A percentile compares a stretch with the other conserved stretches of the same genome.
Conservation (phyloP, 2,888 invertebrate genomes). For the Teleogryllus oceanicus region DNA sequence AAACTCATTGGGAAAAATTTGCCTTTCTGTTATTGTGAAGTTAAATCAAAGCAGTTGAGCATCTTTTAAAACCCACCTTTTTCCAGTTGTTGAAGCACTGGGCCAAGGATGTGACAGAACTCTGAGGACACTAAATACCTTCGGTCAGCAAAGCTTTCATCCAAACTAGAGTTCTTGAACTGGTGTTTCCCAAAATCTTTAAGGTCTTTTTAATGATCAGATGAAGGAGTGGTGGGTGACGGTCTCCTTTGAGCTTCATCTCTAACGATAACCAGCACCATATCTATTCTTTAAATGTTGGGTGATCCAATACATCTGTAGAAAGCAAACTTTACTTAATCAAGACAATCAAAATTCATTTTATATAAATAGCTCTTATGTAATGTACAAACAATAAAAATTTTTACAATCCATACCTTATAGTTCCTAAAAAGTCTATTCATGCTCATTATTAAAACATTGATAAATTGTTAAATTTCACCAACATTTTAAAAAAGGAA, state of each 20-base stretch:
- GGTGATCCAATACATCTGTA: slow-evolving; percentile 76
- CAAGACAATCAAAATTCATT: too few relatives aligned
- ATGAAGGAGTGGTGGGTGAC: slow-evolving; percentile 51
- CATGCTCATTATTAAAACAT: too few relatives aligned
- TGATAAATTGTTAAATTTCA: too few relatives aligned
- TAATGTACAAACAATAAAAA: too few relatives aligned
- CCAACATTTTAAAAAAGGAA: too few relatives aligned
- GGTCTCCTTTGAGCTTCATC: slow-evolving; percentile 65
- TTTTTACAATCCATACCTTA: too few relatives aligned
- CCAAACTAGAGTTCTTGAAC: slow-evolving; percentile 66
- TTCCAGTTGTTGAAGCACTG: slow-evolving; percentile 75
- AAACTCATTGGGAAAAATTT: too few relatives aligned
- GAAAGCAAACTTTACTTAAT: background rate
- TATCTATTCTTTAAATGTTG: slow-evolving; percentile 83
- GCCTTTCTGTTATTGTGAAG: too few relatives aligned
- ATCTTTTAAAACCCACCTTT: slow-evolving; percentile 55
- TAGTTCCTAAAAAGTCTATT: too few relatives aligned
- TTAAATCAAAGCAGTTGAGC: background rate
- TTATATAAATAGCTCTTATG: too few relatives aligned
- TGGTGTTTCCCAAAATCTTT: slow-evolving; percentile 60
- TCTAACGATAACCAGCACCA: slow-evolving; percentile 83
- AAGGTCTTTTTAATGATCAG: slow-evolving; percentile 49
- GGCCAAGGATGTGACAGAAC: slow-evolving; percentile 71
- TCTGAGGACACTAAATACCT: slow-evolving; percentile 74
- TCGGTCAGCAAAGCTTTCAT: slow-evolving; percentile 76